A percentile compares a stretch with the other conserved stretches of the same genome.
Conservation (phyloP, 1,140 invertebrate genomes). For the Battus philenor region DNA sequence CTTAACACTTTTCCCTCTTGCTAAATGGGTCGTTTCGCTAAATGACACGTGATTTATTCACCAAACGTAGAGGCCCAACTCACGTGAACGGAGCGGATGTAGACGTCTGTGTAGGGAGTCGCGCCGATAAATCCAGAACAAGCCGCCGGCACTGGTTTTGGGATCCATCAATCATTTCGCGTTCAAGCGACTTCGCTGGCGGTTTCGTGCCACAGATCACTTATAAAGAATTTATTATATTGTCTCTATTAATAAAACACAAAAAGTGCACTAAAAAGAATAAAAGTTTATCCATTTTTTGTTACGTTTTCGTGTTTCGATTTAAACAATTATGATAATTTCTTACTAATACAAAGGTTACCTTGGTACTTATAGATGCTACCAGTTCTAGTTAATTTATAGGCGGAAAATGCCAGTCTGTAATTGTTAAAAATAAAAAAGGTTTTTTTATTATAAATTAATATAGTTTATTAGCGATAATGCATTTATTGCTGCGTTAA, state of each 20-base stretch:
- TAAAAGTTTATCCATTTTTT: slow-evolving; percentile 4
- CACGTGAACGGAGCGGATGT: slow-evolving; percentile 38
- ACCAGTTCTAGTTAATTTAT: too few species aligned
- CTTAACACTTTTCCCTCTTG: slow-evolving; percentile 1
- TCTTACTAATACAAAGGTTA: too few species aligned
- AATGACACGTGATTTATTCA: slow-evolving; percentile 13
- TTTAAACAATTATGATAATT: slow-evolving; percentile 3
- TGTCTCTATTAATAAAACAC: background rate
- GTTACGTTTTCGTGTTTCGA: background rate
- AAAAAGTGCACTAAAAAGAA: slow-evolving; percentile 2
- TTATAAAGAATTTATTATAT: slow-evolving; percentile 9
- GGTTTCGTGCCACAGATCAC: slow-evolving; percentile 39
- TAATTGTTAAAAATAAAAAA: too few species aligned
- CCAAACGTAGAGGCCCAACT: slow-evolving; percentile 4
- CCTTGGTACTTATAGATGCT: too few species aligned
- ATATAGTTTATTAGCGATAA: too few species aligned
- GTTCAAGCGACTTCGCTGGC: slow-evolving; percentile 47
- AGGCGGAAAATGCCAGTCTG: too few species aligned
- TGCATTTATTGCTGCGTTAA: too few species aligned
- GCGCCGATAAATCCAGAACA: slow-evolving; percentile 61
- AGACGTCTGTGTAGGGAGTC: slow-evolving; percentile 38
- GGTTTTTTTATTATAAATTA: too few species aligned
- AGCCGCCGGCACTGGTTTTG: slow-evolving; percentile 60
- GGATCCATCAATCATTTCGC: slow-evolving; percentile 63
- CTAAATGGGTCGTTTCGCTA: slow-evolving; percentile 1